Evolutionary conservation across 2,797 vertebrate genomes (phyloP).

Genomic region (Aeoliscus strigatus): DNA sequence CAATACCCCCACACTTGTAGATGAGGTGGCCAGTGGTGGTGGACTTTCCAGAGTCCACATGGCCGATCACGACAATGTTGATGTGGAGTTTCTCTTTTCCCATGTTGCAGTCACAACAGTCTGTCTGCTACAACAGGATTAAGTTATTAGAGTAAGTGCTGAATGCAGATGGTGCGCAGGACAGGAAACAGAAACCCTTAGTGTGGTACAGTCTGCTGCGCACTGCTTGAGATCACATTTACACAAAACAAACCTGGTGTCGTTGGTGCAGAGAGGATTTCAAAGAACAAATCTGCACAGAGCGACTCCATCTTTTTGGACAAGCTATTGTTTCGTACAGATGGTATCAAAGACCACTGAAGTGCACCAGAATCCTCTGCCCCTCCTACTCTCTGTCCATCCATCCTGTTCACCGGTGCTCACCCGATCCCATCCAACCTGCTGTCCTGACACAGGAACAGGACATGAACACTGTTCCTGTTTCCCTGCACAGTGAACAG

Average conservation of each 20-base stretch:
- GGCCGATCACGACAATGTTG: slow-evolving; percentile 96
- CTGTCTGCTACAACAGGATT: slow-evolving; percentile 27
- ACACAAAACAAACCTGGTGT: not conserved
- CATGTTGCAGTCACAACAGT: slow-evolving; percentile 68
- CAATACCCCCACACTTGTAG: slow-evolving; percentile 95
- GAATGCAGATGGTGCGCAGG: not conserved
- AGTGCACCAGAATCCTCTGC: slow-evolving; percentile 19
- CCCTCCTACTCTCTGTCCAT: slow-evolving; percentile 24
- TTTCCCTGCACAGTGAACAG: slow-evolving; percentile 19
- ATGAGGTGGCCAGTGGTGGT: slow-evolving; percentile 95
- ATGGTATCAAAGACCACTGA: slow-evolving; percentile 14
- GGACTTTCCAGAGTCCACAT: slow-evolving; percentile 96
- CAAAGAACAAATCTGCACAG: not conserved
- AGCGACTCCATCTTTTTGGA: too few relatives aligned
- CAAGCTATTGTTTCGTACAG: too few relatives aligned
- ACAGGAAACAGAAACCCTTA: slow-evolving; percentile 1
- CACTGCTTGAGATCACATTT: too few relatives aligned
- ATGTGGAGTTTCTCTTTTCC: slow-evolving; percentile 97
- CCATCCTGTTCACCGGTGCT: slow-evolving; percentile 19
- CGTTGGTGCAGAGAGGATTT: slow-evolving; percentile 2
- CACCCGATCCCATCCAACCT: slow-evolving; percentile 25
- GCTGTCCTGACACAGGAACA: slow-evolving; percentile 9
- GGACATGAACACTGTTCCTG: slow-evolving; percentile 23
- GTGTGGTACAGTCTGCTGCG: too few relatives aligned
- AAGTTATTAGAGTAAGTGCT: slow-evolving; percentile 21